These are phyloP conservation scores for Hirudo medicinalis DNA, from an alignment of 1,140 invertebrate genomes.

Conservation along the genomic window DNA sequence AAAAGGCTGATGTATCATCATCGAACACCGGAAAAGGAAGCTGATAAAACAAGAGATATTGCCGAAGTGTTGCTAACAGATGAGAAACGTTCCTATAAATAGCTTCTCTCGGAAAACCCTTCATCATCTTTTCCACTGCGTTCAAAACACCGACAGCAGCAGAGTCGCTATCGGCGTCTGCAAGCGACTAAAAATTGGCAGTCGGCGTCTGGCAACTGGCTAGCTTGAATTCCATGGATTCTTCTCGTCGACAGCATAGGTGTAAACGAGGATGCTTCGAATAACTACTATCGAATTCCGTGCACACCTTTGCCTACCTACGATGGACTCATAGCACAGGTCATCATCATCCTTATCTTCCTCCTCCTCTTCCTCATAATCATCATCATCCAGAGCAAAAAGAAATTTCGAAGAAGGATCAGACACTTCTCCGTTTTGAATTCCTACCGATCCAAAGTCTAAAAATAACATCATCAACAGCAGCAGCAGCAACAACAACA, in stretches of 20 bases:
- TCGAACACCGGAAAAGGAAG: not conserved
- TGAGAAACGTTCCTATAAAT: not conserved
- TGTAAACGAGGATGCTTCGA: too few relatives aligned
- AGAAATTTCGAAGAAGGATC: too few relatives aligned
- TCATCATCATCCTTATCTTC: not conserved
- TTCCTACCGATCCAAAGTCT: too few relatives aligned
- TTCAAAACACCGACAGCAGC: not conserved
- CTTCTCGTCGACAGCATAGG: too few relatives aligned
- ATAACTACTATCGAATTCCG: too few relatives aligned
- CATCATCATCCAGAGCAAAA: too few relatives aligned
- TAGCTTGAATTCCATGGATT: too few relatives aligned
- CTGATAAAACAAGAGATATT: slow-evolving; percentile 5
- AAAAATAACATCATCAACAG: too few relatives aligned
- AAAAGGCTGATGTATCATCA: not conserved
- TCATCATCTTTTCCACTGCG: not conserved
- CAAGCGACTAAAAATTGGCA: not conserved
- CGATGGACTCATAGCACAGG: not conserved
- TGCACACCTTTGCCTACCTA: too few relatives aligned
- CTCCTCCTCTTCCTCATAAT: too few relatives aligned
- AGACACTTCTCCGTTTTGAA: too few relatives aligned
- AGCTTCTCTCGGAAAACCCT: not conserved
- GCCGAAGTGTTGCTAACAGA: not conserved
- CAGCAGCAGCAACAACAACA: too few relatives aligned
- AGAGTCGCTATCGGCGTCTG: not conserved
- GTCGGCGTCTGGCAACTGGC: not conserved